phyloP scores from a whole-genome alignment of 2,113 vertebrate species.

The Zosterops hypoxanthus region DNA sequence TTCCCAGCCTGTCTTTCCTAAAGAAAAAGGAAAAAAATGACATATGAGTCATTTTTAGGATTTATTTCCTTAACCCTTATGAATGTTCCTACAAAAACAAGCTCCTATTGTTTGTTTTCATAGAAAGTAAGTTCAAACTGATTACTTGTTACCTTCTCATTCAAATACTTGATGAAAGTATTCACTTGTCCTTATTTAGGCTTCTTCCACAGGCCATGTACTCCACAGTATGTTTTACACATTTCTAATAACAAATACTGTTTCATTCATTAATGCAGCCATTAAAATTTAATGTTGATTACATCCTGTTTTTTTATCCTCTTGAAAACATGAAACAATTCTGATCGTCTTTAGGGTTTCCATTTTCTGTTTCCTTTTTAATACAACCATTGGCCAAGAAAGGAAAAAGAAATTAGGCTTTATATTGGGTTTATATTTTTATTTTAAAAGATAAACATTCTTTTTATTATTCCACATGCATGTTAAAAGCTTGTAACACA shows the following conservation, averaged over 20 bases:
- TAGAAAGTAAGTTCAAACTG: conserved; percentile 28
- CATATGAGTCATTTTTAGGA: not conserved
- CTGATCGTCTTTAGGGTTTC: not conserved
- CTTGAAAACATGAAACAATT: not conserved
- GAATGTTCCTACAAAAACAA: not conserved
- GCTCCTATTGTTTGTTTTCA: not conserved
- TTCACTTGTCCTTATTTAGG: not conserved
- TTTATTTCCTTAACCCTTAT: not conserved
- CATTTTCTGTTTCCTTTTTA: not conserved
- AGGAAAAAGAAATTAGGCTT: not conserved
- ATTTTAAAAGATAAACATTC: not conserved
- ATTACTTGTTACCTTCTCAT: not conserved
- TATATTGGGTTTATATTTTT: not conserved
- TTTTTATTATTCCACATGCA: not conserved
- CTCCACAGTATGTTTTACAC: not conserved
- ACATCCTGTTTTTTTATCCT: not conserved
- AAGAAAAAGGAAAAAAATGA: not conserved
- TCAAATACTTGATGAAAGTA: not conserved
- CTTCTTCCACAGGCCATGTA: not conserved
- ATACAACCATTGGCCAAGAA: not conserved
- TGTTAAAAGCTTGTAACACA: not conserved
- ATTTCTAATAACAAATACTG: not conserved
- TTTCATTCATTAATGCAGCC: not conserved
- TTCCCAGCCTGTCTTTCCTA: not conserved
- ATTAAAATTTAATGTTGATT: not conserved